Evolutionary conservation across 1,140 invertebrate genomes (phyloP).

Genomic region (Telenomus remus): DNA sequence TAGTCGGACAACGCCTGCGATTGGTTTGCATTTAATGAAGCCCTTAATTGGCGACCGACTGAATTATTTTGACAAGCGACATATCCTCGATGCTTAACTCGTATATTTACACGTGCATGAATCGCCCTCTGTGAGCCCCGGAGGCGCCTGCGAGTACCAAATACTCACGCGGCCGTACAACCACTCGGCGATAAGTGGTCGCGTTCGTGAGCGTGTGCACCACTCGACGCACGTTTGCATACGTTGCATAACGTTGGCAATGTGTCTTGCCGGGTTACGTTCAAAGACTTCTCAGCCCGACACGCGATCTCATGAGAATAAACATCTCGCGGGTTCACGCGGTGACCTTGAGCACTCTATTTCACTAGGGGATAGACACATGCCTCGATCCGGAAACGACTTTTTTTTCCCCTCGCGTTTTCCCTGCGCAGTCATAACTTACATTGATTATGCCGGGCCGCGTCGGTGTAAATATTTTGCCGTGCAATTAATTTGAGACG

Average conservation of each 20-base stretch:
- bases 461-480: slow-evolving; percentile 17
- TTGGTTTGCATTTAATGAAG: slow-evolving; percentile 39
- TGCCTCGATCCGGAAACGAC: slow-evolving; percentile 11
- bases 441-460: slow-evolving; percentile 18
- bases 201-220: slow-evolving; percentile 14
- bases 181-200: slow-evolving; percentile 34
- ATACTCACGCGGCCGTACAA: slow-evolving; percentile 18
- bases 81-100: slow-evolving; percentile 7
- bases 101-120: slow-evolving; percentile 16
- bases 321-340: slow-evolving; percentile 31
- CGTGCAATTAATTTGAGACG: slow-evolving; percentile 19
- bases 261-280: slow-evolving; percentile 29
- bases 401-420: slow-evolving; percentile 1
- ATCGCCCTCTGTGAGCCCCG: not conserved
- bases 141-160: slow-evolving; percentile 19
- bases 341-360: slow-evolving; percentile 51
- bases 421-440: slow-evolving; percentile 1
- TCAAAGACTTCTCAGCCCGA: slow-evolving; percentile 6
- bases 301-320: slow-evolving; percentile 46
- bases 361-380: slow-evolving; percentile 14
- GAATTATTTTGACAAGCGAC: slow-evolving; percentile 46
- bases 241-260: slow-evolving; percentile 36
- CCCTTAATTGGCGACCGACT: slow-evolving; percentile 32
- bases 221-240: slow-evolving; percentile 10
- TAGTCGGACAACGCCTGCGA: slow-evolving; percentile 7